phyloP scores from a whole-genome alignment of 2,113 vertebrate genomes.

The Hepsetus odoe region DNA sequence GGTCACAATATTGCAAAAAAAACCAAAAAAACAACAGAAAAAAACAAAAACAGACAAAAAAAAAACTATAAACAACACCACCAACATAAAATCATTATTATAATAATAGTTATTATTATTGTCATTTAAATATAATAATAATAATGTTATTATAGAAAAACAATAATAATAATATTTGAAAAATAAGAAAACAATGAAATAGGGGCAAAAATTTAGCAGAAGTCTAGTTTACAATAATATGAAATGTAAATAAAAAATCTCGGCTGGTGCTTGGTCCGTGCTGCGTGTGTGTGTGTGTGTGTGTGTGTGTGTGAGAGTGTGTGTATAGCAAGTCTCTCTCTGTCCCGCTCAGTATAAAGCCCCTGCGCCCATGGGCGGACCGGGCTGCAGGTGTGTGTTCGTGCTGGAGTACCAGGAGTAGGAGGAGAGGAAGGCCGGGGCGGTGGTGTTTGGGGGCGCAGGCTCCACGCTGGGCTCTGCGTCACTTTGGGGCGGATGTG shows the following conservation, averaged over 20 bases:
- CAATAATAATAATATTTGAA: no score
- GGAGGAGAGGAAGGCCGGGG: constrained; percentile 81
- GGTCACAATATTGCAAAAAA: constrained; percentile 41
- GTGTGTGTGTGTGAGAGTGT: constrained; percentile 20
- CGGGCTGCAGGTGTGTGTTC: constrained; percentile 80
- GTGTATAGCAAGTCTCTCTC: constrained; percentile 41
- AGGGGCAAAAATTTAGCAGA: constrained; percentile 3
- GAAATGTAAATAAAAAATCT: background rate
- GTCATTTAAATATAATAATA: no score
- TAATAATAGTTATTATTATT: no score
- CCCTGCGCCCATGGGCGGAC: constrained; percentile 83
- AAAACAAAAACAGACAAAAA: background rate
- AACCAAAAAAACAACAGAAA: constrained; percentile 1
- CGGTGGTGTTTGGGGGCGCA: constrained; percentile 81
- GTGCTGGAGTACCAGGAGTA: constrained; percentile 82
- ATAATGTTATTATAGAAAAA: no score
- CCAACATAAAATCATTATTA: no score
- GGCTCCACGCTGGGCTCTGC: constrained; percentile 54
- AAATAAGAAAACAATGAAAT: background rate
- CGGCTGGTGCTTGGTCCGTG: background rate
- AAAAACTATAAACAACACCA: no score
- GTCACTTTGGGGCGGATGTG: constrained; percentile 66
- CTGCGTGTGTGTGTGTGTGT: constrained; percentile 16
- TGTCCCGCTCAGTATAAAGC: constrained; percentile 78
- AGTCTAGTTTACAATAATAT: background rate